These are phyloP conservation scores for Semicossyphus pulcher DNA, from an alignment of 2,113 vertebrate genomes.

Conservation along the genomic window DNA sequence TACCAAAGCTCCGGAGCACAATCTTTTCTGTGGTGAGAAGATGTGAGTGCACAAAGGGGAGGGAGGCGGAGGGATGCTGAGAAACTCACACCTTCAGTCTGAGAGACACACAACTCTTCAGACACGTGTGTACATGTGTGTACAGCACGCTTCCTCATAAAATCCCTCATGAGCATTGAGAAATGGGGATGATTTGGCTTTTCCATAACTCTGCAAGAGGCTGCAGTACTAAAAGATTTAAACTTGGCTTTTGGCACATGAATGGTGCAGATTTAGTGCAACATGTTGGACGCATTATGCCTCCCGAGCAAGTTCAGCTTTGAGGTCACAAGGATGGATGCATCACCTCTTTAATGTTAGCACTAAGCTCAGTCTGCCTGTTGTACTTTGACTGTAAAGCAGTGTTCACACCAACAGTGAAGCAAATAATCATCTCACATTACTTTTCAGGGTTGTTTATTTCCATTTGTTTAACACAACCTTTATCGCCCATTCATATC, in stretches of 20 bases:
- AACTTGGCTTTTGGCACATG: too few species aligned
- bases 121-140: background rate
- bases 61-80: background rate
- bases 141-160: too few species aligned
- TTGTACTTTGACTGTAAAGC: too few species aligned
- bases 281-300: background rate
- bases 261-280: background rate
- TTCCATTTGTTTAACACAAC: too few species aligned
- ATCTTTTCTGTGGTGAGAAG: background rate
- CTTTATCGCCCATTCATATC: too few species aligned
- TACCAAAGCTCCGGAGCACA: background rate
- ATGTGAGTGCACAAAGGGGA: too few species aligned
- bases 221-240: background rate
- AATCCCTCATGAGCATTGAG: background rate
- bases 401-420: too few species aligned
- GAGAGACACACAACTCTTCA: background rate
- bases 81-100: conserved; percentile 1
- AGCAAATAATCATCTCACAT: too few species aligned
- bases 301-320: background rate
- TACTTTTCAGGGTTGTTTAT: too few species aligned
- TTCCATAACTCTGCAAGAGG: background rate
- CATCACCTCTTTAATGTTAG: too few species aligned
- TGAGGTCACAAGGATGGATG: too few species aligned
- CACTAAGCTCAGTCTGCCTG: too few species aligned
- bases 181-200: background rate